These are phyloP conservation scores for Haplotaxodon microlepis DNA, from an alignment of 2,113 vertebrate species.

Conservation along the genomic window DNA sequence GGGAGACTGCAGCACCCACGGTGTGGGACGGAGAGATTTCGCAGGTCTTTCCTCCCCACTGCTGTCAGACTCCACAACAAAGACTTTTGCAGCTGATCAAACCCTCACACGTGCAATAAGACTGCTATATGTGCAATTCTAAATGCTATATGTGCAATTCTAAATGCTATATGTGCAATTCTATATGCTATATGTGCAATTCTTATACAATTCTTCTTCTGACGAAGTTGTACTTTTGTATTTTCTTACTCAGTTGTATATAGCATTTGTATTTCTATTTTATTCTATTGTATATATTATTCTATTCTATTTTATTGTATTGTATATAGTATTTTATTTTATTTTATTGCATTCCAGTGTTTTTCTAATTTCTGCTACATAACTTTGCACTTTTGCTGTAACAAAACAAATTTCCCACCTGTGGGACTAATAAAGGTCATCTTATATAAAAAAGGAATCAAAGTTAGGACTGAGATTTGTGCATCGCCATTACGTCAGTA, in stretches of 20 bases:
- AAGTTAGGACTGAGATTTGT: not conserved
- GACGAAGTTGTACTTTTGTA: too few relatives aligned
- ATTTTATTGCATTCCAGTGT: not conserved
- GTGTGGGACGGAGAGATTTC: fast-evolving
- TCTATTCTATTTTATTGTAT: too few relatives aligned
- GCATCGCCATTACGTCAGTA: not conserved
- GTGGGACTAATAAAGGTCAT: not conserved
- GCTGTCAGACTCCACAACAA: not conserved
- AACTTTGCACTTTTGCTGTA: not conserved
- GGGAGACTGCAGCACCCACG: not conserved
- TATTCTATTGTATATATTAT: too few relatives aligned
- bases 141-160: too few relatives aligned
- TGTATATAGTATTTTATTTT: not conserved
- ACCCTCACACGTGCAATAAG: too few relatives aligned
- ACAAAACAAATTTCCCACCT: not conserved
- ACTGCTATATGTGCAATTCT: not conserved
- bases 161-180: too few relatives aligned
- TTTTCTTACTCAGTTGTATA: too few relatives aligned
- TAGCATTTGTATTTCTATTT: too few relatives aligned
- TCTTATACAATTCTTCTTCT: too few relatives aligned
- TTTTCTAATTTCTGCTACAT: not conserved
- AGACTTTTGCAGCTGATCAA: not conserved
- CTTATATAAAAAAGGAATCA: not conserved
- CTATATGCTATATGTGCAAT: too few relatives aligned
- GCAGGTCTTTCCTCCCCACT: not conserved